Percentiles rank a stretch among this genome's conserved stretches.
Conservation (phyloP, 2,113 vertebrate genomes). For the Aegotheles bennettii region DNA sequence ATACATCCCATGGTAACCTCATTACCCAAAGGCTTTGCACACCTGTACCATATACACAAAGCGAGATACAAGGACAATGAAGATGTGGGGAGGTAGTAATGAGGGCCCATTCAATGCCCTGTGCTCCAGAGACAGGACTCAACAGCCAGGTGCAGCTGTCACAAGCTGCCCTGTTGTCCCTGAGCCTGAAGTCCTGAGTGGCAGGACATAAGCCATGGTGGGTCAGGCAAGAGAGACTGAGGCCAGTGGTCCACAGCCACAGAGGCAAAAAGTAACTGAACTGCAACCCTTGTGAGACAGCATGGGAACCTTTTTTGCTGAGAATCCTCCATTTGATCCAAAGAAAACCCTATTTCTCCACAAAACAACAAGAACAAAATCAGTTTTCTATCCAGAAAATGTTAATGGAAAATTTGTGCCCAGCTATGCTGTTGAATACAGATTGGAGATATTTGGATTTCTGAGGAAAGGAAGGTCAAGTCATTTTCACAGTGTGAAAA, state of each 20-base stretch:
- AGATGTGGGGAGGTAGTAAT: fast-evolving
- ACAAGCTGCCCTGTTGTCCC: fast-evolving
- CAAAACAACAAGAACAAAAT: constrained; percentile 43
- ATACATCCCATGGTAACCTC: neutral
- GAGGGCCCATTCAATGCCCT: fast-evolving
- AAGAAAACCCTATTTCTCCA: neutral
- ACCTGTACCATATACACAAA: fast-evolving
- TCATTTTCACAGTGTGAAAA: constrained; percentile 65
- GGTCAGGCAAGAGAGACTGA: neutral
- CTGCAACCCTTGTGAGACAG: neutral
- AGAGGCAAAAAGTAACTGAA: neutral
- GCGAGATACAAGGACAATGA: neutral
- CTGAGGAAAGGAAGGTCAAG: constrained; percentile 63
- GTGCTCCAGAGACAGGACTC: neutral
- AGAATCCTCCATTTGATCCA: neutral
- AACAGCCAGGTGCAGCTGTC: fast-evolving
- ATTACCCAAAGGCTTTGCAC: neutral
- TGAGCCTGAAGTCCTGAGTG: neutral
- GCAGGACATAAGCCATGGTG: neutral
- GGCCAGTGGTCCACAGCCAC: neutral
- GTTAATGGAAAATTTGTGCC: constrained; percentile 59
- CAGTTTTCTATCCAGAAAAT: constrained; percentile 54
- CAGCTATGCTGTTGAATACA: constrained; percentile 51
- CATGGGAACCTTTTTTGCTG: neutral
- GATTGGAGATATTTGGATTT: constrained; percentile 59